These are phyloP conservation scores for Prionace glauca DNA, from an alignment of 2,797 vertebrate genomes.

Conservation along the genomic window DNA sequence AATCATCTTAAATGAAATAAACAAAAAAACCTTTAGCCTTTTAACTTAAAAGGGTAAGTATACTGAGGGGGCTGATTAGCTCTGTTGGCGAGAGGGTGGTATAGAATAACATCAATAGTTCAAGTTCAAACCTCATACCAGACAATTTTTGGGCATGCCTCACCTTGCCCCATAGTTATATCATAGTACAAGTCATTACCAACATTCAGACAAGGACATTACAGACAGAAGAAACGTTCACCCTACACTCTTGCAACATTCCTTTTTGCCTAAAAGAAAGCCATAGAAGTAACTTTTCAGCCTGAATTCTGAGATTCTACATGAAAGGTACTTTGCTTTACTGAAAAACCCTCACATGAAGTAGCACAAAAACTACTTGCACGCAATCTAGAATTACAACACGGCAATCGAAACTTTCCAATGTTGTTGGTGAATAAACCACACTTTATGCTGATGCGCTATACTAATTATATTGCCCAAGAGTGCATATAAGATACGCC, in stretches of 20 bases:
- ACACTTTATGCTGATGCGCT: background rate
- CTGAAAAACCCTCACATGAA: background rate
- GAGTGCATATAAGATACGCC: background rate
- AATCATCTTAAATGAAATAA: background rate
- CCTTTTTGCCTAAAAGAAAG: background rate
- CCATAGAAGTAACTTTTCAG: background rate
- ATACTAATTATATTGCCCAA: background rate
- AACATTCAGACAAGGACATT: too few relatives aligned
- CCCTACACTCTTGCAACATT: background rate
- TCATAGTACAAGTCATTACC: too few relatives aligned
- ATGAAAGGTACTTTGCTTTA: background rate
- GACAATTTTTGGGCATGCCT: too few relatives aligned
- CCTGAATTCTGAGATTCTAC: background rate
- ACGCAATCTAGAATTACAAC: background rate
- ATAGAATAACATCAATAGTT: too few relatives aligned
- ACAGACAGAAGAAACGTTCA: too few relatives aligned
- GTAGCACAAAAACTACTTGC: background rate
- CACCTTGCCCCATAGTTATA: too few relatives aligned
- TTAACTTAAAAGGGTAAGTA: background rate
- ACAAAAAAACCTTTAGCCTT: background rate
- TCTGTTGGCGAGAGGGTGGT: too few relatives aligned
- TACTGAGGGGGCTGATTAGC: too few relatives aligned
- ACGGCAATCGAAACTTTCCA: background rate
- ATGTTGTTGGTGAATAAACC: background rate
- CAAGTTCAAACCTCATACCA: too few relatives aligned